phyloP scores from a whole-genome alignment of 2,888 invertebrate genomes.

The Cheilosia vernalis region DNA sequence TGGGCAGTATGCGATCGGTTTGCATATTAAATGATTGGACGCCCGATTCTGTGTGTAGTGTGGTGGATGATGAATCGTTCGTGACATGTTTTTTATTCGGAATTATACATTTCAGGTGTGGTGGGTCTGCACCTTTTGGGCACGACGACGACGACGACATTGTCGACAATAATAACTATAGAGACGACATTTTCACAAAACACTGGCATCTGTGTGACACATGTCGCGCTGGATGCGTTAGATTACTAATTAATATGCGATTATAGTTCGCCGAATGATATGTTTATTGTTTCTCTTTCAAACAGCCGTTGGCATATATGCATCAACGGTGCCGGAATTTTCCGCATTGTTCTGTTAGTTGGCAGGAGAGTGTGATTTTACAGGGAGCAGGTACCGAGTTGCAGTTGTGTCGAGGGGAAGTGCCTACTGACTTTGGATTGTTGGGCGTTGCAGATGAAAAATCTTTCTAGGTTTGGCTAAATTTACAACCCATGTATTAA shows the following conservation, averaged over 20 bases:
- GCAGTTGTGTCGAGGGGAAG: too few relatives aligned
- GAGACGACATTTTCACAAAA: constrained; percentile 50
- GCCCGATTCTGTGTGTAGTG: constrained; percentile 35
- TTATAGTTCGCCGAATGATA: constrained; percentile 58
- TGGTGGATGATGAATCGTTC: constrained; percentile 59
- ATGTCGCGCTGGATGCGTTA: constrained; percentile 45
- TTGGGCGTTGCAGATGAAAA: too few relatives aligned
- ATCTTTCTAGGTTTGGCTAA: too few relatives aligned
- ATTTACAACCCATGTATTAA: too few relatives aligned
- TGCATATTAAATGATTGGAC: constrained; percentile 56
- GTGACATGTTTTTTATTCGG: constrained; percentile 62
- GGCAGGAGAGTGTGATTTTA: not conserved
- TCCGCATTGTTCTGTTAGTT: constrained; percentile 34
- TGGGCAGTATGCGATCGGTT: constrained; percentile 30
- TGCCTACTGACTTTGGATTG: too few relatives aligned
- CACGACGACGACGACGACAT: constrained; percentile 37
- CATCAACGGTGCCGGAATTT: constrained; percentile 42
- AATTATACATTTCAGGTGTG: constrained; percentile 65
- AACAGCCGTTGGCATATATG: constrained; percentile 23
- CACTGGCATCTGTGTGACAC: constrained; percentile 60
- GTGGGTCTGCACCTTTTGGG: constrained; percentile 64
- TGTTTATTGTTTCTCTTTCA: constrained; percentile 54
- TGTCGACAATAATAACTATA: constrained; percentile 3
- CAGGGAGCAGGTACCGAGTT: not conserved
- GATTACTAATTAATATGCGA: constrained; percentile 61